Conservation (phyloP, 2,888 invertebrate genomes). For the Lordiphosa fenestrarum region DNA sequence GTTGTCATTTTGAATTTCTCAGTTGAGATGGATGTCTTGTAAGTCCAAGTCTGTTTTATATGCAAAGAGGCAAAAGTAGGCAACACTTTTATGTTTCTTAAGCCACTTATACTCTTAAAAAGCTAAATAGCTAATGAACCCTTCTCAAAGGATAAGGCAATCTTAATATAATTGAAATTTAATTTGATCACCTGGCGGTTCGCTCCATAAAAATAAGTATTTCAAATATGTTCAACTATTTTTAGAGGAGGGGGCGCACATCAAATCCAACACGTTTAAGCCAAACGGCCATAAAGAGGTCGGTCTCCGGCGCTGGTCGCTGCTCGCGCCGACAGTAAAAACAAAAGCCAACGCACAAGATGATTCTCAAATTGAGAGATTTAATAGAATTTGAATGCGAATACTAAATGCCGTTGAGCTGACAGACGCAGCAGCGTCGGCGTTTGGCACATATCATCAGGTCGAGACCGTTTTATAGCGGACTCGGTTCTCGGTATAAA, state of each 20-base stretch:
- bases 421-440: constrained; percentile 23
- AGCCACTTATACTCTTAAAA: too few relatives aligned
- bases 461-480: constrained; percentile 24
- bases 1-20: too few relatives aligned
- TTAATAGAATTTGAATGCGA: constrained; percentile 58
- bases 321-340: constrained; percentile 17
- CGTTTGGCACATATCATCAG: constrained; percentile 16
- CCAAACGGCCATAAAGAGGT: constrained; percentile 30
- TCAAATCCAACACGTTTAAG: constrained; percentile 28
- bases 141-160: too few relatives aligned
- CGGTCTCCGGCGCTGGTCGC: constrained; percentile 18
- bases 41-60: too few relatives aligned
- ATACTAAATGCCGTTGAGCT: constrained; percentile 33
- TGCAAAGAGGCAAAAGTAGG: too few relatives aligned
- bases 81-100: too few relatives aligned
- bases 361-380: constrained; percentile 57
- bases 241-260: background rate
- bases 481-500: constrained; percentile 59
- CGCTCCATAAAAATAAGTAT: too few relatives aligned
- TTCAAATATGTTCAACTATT: constrained; percentile 1
- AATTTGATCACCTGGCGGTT: too few relatives aligned
- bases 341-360: constrained; percentile 56
- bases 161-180: too few relatives aligned
- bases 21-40: too few relatives aligned
- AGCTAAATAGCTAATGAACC: too few relatives aligned